Evolutionary conservation across 2,888 invertebrate species (phyloP).

Genomic region (Gisinianus flammeolus): DNA sequence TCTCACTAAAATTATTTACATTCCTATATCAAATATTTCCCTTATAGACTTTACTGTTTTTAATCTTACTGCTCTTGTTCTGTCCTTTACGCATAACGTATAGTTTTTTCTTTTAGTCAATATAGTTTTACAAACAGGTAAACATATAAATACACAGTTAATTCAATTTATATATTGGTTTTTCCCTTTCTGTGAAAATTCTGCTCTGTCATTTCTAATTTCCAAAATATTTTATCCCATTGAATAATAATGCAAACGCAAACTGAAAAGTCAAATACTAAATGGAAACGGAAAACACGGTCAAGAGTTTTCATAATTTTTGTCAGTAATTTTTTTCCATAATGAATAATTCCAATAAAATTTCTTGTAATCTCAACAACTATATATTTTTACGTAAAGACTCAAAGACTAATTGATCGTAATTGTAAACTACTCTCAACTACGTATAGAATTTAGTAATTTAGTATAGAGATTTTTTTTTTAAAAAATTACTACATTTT

Average conservation of each 20-base stretch:
- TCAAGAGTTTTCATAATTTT: too few relatives aligned
- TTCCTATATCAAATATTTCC: too few relatives aligned
- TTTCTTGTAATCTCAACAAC: background rate
- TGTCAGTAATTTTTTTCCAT: too few relatives aligned
- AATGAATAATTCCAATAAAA: background rate
- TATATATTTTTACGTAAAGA: background rate
- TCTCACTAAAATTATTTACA: background rate
- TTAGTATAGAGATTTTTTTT: too few relatives aligned
- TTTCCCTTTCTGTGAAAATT: background rate
- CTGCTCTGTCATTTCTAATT: background rate
- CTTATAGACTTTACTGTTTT: too few relatives aligned
- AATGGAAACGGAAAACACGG: too few relatives aligned
- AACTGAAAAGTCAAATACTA: too few relatives aligned
- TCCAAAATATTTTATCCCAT: too few relatives aligned
- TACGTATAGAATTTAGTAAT: too few relatives aligned
- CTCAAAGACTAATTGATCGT: background rate
- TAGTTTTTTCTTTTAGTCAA: background rate
- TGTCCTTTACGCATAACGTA: background rate
- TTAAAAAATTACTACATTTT: too few relatives aligned
- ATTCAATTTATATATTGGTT: background rate
- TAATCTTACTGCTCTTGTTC: background rate
- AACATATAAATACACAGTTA: slow-evolving; percentile 8
- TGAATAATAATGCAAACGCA: too few relatives aligned
- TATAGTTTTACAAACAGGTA: slow-evolving; percentile 1
- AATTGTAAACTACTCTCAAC: background rate